Conservation (phyloP, 2,113 vertebrate genomes). For the Tachycineta bicolor region DNA sequence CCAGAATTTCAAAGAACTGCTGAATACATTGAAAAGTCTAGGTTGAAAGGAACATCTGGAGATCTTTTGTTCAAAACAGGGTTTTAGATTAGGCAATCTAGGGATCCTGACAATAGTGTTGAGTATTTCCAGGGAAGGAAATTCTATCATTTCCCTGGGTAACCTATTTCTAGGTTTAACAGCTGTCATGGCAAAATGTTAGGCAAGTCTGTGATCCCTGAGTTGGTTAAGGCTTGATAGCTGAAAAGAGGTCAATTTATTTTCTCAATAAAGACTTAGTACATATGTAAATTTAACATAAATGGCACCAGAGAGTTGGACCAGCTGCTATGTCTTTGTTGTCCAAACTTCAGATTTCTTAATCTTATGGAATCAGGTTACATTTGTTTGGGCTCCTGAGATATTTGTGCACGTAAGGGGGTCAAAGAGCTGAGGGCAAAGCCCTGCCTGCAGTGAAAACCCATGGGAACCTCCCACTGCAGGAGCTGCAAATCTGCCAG, state of each 20-base stretch:
- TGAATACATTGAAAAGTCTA: neutral
- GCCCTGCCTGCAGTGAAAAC: neutral
- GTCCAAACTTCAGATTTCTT: neutral
- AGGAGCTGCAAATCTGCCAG: neutral
- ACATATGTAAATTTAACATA: neutral
- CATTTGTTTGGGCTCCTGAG: neutral
- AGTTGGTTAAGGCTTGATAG: neutral
- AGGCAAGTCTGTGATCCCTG: neutral
- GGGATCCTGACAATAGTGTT: neutral
- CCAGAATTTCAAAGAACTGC: neutral
- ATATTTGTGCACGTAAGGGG: neutral
- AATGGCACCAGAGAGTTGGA: neutral
- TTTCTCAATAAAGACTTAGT: neutral
- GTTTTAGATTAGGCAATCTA: neutral
- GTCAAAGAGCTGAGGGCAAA: neutral
- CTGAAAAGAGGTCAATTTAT: neutral
- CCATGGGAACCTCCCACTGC: neutral
- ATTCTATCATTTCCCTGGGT: neutral
- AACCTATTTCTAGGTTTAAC: neutral
- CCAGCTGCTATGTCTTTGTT: neutral
- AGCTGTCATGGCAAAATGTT: neutral
- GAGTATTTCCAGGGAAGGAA: neutral
- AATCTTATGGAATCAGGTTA: neutral
- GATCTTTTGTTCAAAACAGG: neutral
- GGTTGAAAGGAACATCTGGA: neutral